phyloP scores from a whole-genome alignment of 1,140 invertebrate species.

The Adelges cooleyi region DNA sequence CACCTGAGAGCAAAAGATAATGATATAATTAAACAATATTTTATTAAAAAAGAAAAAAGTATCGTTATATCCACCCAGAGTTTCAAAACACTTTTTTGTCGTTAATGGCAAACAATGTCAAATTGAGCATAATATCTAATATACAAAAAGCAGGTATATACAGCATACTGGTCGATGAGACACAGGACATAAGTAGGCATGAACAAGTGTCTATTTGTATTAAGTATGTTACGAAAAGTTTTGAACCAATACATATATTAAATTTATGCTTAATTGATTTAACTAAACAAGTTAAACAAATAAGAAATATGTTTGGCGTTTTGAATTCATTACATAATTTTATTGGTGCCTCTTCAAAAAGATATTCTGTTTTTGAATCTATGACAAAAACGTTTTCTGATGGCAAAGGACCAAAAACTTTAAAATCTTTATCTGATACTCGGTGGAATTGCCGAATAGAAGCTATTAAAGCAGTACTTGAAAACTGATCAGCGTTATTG shows the following conservation, averaged over 20 bases:
- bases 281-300: background rate
- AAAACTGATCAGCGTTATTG: no score
- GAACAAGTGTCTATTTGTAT: slow-evolving; percentile 8
- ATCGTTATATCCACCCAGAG: background rate
- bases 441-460: no score
- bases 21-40: slow-evolving; percentile 15
- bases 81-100: background rate
- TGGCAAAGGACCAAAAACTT: slow-evolving; percentile 2
- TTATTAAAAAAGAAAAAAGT: slow-evolving; percentile 13
- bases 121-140: background rate
- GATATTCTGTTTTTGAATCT: slow-evolving; percentile 2
- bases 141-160: background rate
- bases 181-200: background rate
- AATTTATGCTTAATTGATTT: slow-evolving; percentile 2
- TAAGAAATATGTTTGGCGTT: slow-evolving; percentile 1
- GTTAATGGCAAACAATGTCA: background rate
- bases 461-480: no score
- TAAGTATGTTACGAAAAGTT: background rate
- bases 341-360: background rate
- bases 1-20: background rate
- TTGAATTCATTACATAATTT: background rate
- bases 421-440: no score
- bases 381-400: background rate
- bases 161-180: background rate
- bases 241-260: background rate